phyloP scores from a whole-genome alignment of 2,888 invertebrate genomes.

The Aleiodes leptofemur region DNA sequence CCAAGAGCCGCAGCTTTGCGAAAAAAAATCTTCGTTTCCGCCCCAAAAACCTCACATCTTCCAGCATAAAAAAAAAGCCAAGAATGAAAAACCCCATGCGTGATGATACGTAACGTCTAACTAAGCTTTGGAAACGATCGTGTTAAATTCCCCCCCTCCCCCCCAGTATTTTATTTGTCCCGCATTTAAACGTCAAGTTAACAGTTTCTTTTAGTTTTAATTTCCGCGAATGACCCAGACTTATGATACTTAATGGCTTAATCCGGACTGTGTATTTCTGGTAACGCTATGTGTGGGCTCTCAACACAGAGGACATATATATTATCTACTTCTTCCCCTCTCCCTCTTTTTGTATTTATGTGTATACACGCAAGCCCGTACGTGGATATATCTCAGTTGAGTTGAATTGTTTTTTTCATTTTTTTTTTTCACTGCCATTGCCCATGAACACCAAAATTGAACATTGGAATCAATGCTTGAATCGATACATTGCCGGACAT shows the following conservation, averaged over 20 bases:
- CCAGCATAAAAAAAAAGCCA: not conserved
- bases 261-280: slow-evolving; percentile 65
- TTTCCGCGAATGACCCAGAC: slow-evolving; percentile 52
- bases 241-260: slow-evolving; percentile 68
- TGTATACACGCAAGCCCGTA: not conserved
- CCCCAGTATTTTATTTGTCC: not conserved
- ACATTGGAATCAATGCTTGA: slow-evolving; percentile 21
- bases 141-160: not conserved
- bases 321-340: not conserved
- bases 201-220: slow-evolving; percentile 2
- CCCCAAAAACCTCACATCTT: no score
- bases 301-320: slow-evolving; percentile 12
- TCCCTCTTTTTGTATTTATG: not conserved
- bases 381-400: slow-evolving; percentile 34
- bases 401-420: slow-evolving; percentile 10
- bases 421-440: slow-evolving; percentile 6
- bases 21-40: no score
- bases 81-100: not conserved
- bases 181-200: not conserved
- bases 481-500: slow-evolving; percentile 29
- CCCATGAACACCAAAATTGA: slow-evolving; percentile 18
- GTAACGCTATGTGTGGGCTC: slow-evolving; percentile 71
- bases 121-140: no score
- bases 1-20: no score
- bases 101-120: slow-evolving; percentile 9